Conservation (phyloP, 2,113 vertebrate species). For the Cairina moschata region DNA sequence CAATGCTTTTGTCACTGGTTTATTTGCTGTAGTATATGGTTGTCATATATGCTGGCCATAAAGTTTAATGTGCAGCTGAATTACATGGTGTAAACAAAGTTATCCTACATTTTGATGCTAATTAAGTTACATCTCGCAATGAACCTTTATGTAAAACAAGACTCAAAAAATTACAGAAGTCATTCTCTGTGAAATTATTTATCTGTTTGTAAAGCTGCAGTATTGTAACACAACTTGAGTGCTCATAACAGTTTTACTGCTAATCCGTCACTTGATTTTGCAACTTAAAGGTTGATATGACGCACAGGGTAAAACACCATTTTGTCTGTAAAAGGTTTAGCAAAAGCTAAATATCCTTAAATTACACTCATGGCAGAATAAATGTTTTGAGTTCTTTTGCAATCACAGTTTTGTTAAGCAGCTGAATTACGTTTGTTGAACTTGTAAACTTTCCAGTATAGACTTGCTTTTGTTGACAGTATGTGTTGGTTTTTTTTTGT, state of each 20-base stretch:
- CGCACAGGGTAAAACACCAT: background rate
- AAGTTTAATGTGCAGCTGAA: rapidly evolving
- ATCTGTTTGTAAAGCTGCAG: background rate
- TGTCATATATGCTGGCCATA: background rate
- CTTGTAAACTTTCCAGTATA: slow-evolving; percentile 60
- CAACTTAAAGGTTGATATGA: background rate
- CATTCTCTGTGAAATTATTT: background rate
- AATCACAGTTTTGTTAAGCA: slow-evolving; percentile 53
- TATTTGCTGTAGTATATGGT: background rate
- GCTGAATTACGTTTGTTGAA: slow-evolving; percentile 54
- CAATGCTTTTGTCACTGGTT: background rate
- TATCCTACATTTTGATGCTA: background rate
- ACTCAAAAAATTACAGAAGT: background rate
- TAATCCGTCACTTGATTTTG: background rate
- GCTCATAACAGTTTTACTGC: background rate
- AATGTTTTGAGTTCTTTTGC: slow-evolving; percentile 66
- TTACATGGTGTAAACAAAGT: background rate
- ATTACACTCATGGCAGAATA: slow-evolving; percentile 5
- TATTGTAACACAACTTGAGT: background rate
- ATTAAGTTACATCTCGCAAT: background rate
- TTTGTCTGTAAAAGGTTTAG: slow-evolving; percentile 16
- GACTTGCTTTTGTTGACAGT: slow-evolving; percentile 54
- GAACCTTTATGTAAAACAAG: background rate
- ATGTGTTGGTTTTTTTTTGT: background rate
- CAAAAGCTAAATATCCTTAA: slow-evolving; percentile 37